Conservation (phyloP, 2,113 vertebrate species). For the Myotis davidii region DNA sequence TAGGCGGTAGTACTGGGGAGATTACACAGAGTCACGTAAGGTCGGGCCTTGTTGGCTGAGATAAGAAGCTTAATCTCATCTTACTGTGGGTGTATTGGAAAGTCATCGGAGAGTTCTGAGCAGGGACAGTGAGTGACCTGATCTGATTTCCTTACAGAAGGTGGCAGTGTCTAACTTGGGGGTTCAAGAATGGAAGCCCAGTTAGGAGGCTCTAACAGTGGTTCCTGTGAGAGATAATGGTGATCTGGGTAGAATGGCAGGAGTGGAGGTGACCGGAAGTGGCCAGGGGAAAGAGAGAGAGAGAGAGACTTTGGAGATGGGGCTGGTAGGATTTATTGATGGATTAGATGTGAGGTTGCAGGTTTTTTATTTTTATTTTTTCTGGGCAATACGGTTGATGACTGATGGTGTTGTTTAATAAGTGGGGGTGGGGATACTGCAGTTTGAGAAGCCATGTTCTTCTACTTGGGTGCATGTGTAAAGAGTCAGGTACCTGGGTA, state of each 20-base stretch:
- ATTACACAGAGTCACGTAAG: background rate
- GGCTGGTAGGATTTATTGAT: background rate
- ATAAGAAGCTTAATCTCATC: background rate
- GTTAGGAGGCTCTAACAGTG: background rate
- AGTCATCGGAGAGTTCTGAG: background rate
- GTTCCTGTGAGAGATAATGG: background rate
- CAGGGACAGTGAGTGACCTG: background rate
- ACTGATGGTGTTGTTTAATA: background rate
- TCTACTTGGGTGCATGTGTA: background rate
- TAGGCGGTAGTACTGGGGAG: background rate
- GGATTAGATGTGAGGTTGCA: background rate
- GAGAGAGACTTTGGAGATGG: background rate
- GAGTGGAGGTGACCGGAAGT: background rate
- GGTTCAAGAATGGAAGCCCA: background rate
- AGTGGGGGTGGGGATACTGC: background rate
- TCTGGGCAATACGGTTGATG: background rate
- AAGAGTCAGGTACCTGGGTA: background rate
- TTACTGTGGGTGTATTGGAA: background rate
- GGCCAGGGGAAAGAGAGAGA: background rate
- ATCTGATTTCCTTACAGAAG: background rate
- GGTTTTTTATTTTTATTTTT: background rate
- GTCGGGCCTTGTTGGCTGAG: background rate
- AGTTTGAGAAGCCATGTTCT: background rate
- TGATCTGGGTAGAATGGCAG: background rate
- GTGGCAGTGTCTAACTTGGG: background rate